Evolutionary conservation across 2,113 vertebrate species (phyloP).

Genomic region (Zosterops lateralis): DNA sequence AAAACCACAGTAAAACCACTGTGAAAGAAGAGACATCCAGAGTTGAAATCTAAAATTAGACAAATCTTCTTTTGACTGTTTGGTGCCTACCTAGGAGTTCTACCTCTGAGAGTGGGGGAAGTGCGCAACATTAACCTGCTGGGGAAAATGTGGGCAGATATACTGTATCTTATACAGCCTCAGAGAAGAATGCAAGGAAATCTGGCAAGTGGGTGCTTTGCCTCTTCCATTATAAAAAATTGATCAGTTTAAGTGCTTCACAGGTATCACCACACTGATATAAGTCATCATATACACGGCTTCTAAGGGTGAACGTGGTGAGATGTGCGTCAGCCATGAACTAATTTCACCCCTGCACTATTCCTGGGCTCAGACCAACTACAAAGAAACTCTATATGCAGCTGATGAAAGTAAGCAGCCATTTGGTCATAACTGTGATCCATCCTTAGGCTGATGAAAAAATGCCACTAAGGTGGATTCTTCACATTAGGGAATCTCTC

Average conservation of each 20-base stretch:
- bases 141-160: not conserved
- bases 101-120: fast-evolving
- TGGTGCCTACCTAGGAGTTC: not conserved
- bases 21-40: not conserved
- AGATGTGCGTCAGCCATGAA: not conserved
- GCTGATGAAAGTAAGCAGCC: not conserved
- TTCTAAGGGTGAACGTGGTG: not conserved
- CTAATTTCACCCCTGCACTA: not conserved
- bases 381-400: not conserved
- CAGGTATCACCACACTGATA: not conserved
- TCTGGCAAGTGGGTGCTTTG: not conserved
- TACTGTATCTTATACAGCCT: not conserved
- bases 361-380: not conserved
- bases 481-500: not conserved
- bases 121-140: not conserved
- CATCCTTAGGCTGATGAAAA: not conserved
- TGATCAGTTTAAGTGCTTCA: not conserved
- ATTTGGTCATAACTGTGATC: not conserved
- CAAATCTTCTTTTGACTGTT: not conserved
- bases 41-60: not conserved
- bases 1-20: not conserved
- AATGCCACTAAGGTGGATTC: not conserved
- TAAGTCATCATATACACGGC: not conserved
- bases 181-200: not conserved
- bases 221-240: not conserved